Conservation (phyloP, 1,140 invertebrate genomes). For the Trialeurodes vaporariorum region DNA sequence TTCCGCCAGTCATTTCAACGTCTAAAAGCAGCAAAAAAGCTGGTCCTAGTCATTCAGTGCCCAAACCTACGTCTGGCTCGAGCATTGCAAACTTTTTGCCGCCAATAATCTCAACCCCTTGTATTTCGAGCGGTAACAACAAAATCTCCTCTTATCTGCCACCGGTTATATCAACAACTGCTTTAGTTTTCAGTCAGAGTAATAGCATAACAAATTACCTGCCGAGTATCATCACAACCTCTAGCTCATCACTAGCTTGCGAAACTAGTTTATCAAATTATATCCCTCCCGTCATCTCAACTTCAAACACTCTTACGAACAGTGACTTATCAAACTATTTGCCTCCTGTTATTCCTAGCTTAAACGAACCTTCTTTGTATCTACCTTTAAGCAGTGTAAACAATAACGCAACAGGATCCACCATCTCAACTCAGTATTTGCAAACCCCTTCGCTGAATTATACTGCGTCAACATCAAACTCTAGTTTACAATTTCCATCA, state of each 20-base stretch:
- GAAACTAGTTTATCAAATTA: not conserved
- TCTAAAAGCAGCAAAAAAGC: not conserved
- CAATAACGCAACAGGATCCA: not conserved
- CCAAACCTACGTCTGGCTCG: not conserved
- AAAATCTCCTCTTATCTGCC: not conserved
- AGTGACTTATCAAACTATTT: not conserved
- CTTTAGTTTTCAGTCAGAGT: not conserved
- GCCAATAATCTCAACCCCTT: not conserved
- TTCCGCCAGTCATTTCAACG: not conserved
- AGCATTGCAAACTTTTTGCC: not conserved
- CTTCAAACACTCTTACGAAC: not conserved
- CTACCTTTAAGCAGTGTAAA: not conserved
- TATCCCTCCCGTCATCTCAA: not conserved
- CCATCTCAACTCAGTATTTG: not conserved
- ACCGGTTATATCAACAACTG: not conserved
- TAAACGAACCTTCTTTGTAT: not conserved
- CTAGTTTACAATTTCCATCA: too few species aligned
- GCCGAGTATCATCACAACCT: not conserved
- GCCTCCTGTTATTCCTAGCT: not conserved
- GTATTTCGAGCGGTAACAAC: not conserved
- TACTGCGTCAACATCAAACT: not conserved
- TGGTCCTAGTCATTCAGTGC: not conserved
- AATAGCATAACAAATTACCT: not conserved
- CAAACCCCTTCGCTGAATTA: not conserved
- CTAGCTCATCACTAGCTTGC: not conserved